Conservation (phyloP, 2,797 vertebrate species). For the Phrynocephalus vlangalii region DNA sequence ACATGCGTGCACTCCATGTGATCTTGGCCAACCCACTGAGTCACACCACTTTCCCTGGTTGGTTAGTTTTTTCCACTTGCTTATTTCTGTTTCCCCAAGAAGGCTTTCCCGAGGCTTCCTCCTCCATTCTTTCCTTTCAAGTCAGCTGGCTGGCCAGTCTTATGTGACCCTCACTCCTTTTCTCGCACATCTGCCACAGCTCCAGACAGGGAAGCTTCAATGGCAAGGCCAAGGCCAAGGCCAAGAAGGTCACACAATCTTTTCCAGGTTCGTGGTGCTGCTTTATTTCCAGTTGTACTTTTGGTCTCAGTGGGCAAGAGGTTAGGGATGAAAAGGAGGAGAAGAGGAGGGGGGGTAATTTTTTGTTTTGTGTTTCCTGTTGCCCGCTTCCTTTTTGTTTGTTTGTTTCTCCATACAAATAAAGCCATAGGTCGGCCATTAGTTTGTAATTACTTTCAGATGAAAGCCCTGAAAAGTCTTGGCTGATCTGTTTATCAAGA, state of each 20-base stretch:
- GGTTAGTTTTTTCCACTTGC: too few relatives aligned
- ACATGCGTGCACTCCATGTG: too few relatives aligned
- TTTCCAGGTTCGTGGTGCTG: conserved; percentile 78
- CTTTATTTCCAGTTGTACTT: conserved; percentile 79
- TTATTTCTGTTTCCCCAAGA: too few relatives aligned
- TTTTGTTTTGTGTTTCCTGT: conserved; percentile 62
- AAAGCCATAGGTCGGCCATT: background rate
- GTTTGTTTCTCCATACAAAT: conserved; percentile 44
- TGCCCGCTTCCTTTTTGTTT: conserved; percentile 56
- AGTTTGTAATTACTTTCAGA: background rate
- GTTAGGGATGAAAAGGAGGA: too few relatives aligned
- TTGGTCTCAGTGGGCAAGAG: conserved; percentile 40
- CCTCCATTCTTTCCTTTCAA: background rate
- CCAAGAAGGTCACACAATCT: conserved; percentile 74
- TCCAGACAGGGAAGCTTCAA: conserved; percentile 48
- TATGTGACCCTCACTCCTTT: conserved; percentile 41
- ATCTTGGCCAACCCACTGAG: too few relatives aligned
- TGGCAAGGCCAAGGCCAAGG: conserved; percentile 61
- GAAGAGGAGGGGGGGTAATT: too few relatives aligned
- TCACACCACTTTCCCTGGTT: too few relatives aligned
- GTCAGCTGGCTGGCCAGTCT: too few relatives aligned
- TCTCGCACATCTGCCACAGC: conserved; percentile 42
- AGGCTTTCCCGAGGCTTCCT: background rate
- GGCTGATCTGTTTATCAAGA: background rate
- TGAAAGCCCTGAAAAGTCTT: background rate